These are phyloP conservation scores for Nipponia nippon DNA, from an alignment of 2,113 vertebrate species.

Conservation along the genomic window DNA sequence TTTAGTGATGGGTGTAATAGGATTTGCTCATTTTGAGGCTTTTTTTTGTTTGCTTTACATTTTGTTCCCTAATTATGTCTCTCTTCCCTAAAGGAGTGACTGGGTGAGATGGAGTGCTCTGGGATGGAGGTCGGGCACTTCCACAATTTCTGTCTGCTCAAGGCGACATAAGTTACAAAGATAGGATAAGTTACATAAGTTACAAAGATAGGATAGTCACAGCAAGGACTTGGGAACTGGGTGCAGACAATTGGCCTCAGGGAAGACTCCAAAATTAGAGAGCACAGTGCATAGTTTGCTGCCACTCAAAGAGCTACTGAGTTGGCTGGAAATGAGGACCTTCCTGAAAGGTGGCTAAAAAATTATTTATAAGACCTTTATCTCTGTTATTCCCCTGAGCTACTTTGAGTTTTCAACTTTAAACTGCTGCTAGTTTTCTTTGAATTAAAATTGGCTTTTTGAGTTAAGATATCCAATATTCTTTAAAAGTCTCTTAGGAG, in stretches of 20 bases:
- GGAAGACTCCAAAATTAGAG: background rate
- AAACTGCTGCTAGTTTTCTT: background rate
- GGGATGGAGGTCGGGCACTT: background rate
- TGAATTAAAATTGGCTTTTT: background rate
- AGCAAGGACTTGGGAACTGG: background rate
- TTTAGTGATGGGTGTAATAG: background rate
- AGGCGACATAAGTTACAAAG: background rate
- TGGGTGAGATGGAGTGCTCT: background rate
- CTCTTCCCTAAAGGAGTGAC: background rate
- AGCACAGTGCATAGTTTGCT: background rate
- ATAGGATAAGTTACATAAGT: too few relatives aligned
- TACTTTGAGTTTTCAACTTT: background rate
- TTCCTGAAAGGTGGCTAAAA: background rate
- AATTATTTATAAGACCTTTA: background rate
- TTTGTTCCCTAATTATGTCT: background rate
- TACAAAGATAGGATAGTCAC: background rate
- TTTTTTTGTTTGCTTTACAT: background rate
- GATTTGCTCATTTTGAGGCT: background rate
- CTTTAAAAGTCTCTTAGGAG: background rate
- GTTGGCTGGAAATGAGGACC: background rate
- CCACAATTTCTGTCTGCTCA: background rate
- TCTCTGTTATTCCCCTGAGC: background rate
- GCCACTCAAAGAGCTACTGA: background rate
- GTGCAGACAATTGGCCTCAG: background rate
- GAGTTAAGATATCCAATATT: background rate